Conservation (phyloP, 2,888 invertebrate genomes). For the Melanotus villosus region DNA sequence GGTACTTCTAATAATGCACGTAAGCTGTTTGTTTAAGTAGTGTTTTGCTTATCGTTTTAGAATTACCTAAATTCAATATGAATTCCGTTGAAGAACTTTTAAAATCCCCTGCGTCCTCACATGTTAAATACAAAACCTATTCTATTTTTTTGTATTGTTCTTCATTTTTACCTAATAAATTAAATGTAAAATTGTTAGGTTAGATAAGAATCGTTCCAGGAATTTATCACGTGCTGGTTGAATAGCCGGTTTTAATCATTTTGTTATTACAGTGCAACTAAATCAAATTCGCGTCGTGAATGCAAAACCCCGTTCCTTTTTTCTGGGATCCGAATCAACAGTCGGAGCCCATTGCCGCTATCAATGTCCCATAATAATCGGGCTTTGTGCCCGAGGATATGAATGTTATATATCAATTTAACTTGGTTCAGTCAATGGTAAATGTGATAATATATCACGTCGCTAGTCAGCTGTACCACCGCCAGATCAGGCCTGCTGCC, state of each 20-base stretch:
- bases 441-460: slow-evolving; percentile 60
- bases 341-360: slow-evolving; percentile 57
- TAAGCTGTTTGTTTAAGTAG: too few relatives aligned
- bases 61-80: too few relatives aligned
- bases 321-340: slow-evolving; percentile 49
- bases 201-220: not conserved
- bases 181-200: not conserved
- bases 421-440: slow-evolving; percentile 59
- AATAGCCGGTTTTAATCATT: slow-evolving; percentile 10
- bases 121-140: too few relatives aligned
- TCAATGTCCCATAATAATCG: slow-evolving; percentile 59
- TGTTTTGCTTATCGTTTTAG: too few relatives aligned
- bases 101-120: too few relatives aligned
- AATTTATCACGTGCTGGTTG: not conserved
- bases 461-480: slow-evolving; percentile 56
- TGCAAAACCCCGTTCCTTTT: slow-evolving; percentile 36
- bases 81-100: too few relatives aligned
- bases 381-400: slow-evolving; percentile 58
- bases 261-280: slow-evolving; percentile 32
- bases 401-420: slow-evolving; percentile 61
- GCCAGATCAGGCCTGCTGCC: slow-evolving; percentile 52
- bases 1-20: too few relatives aligned
- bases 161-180: too few relatives aligned
- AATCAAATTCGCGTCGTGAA: slow-evolving; percentile 39
- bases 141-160: too few relatives aligned